Percentiles rank a stretch among this genome's conserved stretches.
These are phyloP conservation scores for Galaxea fascicularis DNA, from an alignment of 92 coral and sea anemone genomes.

Conservation along the genomic window DNA sequence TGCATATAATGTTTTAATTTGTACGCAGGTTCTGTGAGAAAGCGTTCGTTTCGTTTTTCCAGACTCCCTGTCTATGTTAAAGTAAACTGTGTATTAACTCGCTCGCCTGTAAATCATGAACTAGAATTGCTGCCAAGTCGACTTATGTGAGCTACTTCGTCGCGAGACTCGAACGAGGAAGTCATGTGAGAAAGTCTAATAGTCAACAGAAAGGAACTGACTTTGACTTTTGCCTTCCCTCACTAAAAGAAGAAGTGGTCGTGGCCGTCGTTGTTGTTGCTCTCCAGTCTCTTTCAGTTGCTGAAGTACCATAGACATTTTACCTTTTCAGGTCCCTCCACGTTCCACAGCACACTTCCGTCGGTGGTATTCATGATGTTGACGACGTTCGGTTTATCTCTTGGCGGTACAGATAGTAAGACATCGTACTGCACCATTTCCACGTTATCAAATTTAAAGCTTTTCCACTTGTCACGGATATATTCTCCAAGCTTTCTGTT, in stretches of 20 bases:
- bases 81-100: not conserved
- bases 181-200: too few relatives aligned
- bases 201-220: too few relatives aligned
- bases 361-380: constrained; percentile 59
- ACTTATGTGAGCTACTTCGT: too few relatives aligned
- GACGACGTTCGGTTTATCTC: constrained; percentile 77
- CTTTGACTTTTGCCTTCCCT: too few relatives aligned
- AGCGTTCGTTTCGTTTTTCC: not conserved
- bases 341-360: constrained; percentile 51
- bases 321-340: constrained; percentile 85
- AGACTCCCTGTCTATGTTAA: not conserved
- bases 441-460: constrained; percentile 82
- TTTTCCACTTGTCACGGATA: constrained; percentile 75
- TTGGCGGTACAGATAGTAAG: constrained; percentile 74
- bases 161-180: too few relatives aligned
- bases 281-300: too few relatives aligned
- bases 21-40: not conserved
- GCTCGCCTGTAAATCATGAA: too few relatives aligned
- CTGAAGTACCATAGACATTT: too few relatives aligned
- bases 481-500: constrained; percentile 70
- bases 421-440: constrained; percentile 83
- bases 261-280: too few relatives aligned
- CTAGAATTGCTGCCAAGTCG: too few relatives aligned
- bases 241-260: too few relatives aligned
- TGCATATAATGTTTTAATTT: too few relatives aligned